phyloP scores from a whole-genome alignment of 2,113 vertebrate species.

The Castor canadensis region DNA sequence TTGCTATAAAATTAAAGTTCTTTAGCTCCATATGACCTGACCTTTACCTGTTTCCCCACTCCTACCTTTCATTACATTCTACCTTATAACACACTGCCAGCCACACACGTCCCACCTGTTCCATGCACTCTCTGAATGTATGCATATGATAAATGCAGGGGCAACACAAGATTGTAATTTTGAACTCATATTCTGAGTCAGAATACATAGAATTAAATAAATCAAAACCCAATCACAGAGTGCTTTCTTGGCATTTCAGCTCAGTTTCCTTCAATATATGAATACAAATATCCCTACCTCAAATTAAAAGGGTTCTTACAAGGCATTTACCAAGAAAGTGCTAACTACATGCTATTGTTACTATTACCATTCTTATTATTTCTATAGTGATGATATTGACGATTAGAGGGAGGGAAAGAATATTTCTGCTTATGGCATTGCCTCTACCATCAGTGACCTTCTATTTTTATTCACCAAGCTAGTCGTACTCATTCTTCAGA shows the following conservation, averaged over 20 bases:
- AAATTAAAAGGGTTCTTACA: neutral
- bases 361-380: neutral
- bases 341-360: neutral
- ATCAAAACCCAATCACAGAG: neutral
- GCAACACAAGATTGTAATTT: neutral
- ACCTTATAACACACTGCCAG: neutral
- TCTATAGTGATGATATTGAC: neutral
- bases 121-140: rapidly evolving
- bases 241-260: neutral
- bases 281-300: neutral
- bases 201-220: neutral
- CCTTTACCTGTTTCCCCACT: neutral
- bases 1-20: neutral
- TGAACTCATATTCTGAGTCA: neutral
- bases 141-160: neutral
- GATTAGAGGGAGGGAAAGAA: neutral
- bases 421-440: neutral
- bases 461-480: neutral
- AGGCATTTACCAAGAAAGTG: neutral
- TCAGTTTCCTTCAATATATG: neutral
- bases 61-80: neutral
- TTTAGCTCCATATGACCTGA: neutral
- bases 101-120: rapidly evolving
- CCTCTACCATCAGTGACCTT: neutral
- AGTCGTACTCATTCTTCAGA: neutral